Conservation (phyloP, 2,113 vertebrate genomes). For the Archilochus colubris region DNA sequence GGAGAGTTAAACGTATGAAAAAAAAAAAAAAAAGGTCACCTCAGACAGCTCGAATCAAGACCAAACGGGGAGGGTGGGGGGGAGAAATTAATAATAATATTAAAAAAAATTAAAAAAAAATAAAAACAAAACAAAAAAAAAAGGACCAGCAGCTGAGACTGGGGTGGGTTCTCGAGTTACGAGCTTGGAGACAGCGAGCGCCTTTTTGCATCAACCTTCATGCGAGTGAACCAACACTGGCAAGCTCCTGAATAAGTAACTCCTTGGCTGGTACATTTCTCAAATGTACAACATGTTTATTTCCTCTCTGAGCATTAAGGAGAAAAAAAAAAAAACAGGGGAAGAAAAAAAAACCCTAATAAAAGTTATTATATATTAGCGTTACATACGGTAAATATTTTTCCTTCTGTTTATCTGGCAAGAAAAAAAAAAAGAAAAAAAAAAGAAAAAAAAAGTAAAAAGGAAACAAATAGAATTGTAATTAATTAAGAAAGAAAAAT, state of each 20-base stretch:
- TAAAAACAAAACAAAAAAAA: neutral
- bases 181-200: neutral
- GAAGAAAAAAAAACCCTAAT: neutral
- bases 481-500: neutral
- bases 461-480: neutral
- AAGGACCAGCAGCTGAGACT: slow-evolving; percentile 68
- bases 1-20: neutral
- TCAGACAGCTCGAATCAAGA: slow-evolving; percentile 82
- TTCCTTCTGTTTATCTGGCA: slow-evolving; percentile 54
- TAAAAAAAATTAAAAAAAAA: too few relatives aligned
- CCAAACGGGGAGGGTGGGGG: slow-evolving; percentile 78
- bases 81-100: too few relatives aligned
- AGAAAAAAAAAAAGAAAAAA: neutral
- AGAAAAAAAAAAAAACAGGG: too few relatives aligned
- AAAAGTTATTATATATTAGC: slow-evolving; percentile 26
- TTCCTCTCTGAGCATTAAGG: neutral
- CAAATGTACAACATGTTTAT: neutral
- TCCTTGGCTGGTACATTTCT: slow-evolving; percentile 58
- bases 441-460: neutral
- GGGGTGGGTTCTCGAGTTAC: slow-evolving; percentile 10
- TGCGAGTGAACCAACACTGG: neutral
- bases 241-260: slow-evolving; percentile 39
- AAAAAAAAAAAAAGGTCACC: slow-evolving; percentile 47
- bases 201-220: slow-evolving; percentile 32
- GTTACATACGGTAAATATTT: slow-evolving; percentile 9